These are phyloP conservation scores for Morphnarchus princeps DNA, from an alignment of 2,113 vertebrate species.

Conservation along the genomic window DNA sequence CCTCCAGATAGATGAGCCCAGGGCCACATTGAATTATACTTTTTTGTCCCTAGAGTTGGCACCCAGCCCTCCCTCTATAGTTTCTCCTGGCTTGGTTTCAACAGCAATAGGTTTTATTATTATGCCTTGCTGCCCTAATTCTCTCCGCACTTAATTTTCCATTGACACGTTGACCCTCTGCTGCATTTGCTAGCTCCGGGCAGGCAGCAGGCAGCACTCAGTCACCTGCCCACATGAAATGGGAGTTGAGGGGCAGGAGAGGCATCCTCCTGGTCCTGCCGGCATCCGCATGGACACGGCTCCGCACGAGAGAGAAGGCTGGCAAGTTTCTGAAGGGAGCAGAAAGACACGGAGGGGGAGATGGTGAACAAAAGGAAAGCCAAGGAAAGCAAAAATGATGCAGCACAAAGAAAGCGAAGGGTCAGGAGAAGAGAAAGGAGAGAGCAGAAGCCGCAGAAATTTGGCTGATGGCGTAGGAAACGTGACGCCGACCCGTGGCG, in stretches of 20 bases:
- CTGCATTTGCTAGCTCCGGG: background rate
- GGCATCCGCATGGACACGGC: accelerated
- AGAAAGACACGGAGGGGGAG: background rate
- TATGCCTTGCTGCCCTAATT: constrained; percentile 50
- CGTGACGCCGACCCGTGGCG: accelerated
- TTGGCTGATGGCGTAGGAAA: background rate
- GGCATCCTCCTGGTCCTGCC: background rate
- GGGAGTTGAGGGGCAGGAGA: background rate
- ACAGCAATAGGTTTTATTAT: constrained; percentile 53
- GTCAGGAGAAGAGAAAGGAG: background rate
- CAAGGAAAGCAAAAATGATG: background rate
- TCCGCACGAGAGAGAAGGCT: accelerated
- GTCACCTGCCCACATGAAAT: background rate
- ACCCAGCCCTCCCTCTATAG: constrained; percentile 21
- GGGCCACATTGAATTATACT: background rate
- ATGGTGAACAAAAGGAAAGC: background rate
- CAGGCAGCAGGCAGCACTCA: background rate
- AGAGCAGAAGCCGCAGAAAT: background rate
- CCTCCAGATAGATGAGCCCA: background rate
- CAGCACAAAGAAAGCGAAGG: background rate
- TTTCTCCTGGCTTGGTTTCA: constrained; percentile 37
- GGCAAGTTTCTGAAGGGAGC: background rate
- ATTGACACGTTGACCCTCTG: background rate
- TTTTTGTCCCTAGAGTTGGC: background rate
- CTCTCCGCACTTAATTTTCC: constrained; percentile 45